These are phyloP conservation scores for Somateria mollissima DNA, from an alignment of 2,797 vertebrate species.

Conservation along the genomic window DNA sequence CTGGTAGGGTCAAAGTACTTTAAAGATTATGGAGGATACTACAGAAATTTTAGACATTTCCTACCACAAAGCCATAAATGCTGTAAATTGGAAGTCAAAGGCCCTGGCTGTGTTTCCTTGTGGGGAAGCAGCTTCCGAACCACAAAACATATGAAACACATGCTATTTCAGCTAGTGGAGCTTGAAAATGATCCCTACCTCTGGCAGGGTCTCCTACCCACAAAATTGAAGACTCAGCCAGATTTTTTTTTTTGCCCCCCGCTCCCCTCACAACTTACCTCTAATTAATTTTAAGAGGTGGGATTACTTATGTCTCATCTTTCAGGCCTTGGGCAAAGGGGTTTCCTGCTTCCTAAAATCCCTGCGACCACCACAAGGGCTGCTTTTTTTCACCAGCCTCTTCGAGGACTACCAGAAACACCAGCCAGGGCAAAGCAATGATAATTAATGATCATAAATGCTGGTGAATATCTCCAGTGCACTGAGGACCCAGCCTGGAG, in stretches of 20 bases:
- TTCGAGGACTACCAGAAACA: neutral
- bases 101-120: neutral
- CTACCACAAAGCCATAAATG: rapidly evolving
- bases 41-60: neutral
- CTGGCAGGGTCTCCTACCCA: neutral
- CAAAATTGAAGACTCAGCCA: neutral
- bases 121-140: neutral
- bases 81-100: neutral
- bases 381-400: neutral
- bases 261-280: too few species aligned
- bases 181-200: neutral
- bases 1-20: neutral
- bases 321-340: neutral
- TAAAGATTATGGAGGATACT: rapidly evolving
- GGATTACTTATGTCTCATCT: neutral
- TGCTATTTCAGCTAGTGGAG: neutral
- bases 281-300: neutral
- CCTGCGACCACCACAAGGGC: too few species aligned
- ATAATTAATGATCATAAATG: neutral
- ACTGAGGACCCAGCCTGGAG: too few species aligned
- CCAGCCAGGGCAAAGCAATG: neutral
- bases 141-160: rapidly evolving
- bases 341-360: neutral
- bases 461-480: neutral
- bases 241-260: rapidly evolving